Base-by-base conservation (phyloP, 2,888 invertebrate species). In the Lochmaea crataegi region DNA sequence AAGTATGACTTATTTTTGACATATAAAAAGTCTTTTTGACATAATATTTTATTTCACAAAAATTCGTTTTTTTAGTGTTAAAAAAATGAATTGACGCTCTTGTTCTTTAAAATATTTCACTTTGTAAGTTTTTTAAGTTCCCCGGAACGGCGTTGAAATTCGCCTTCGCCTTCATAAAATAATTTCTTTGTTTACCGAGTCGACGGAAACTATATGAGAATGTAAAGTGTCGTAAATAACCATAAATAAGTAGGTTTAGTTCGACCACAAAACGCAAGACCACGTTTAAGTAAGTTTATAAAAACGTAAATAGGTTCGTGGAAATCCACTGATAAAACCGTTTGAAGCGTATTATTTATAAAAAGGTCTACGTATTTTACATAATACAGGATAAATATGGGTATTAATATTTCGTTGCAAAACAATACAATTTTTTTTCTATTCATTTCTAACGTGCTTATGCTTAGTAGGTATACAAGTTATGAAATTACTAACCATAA, bases 181-280 rank as follows among this genome's bases (percentile, higher is more conserved):
- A 75, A 75, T 77, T 75, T 77, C 74, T 70, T 76, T 82, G 82
- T 82, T 82, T 79, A 82, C 81, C 74, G 71, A 78, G 77, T 75
- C 76, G 79, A 80, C 82, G 82, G 82, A 82, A 82, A 82, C 80
- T 77, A 77, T 75, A 77, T 72, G 75, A 76, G 76, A 78, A 78
- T 71, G 76, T 78, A 79, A 79, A 79, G 78, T 77, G 80, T 80
- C 79, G 80, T 82, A 82, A 82, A 82, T 81, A 80, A 80, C 76
- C 81, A 82, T 81, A 81, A 82, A 81, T 76, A 78, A 78, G 76
- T 72, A 51, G 56, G 76, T 70, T 16, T 76, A 74, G 77, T 75
- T 78, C 76, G 75, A 80, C 80, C 82, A 80, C 80, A 77, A 79
- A 77, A 77, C 80, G 77, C 77, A 78, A 78, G 76, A 77, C 75